Evolutionary conservation across 1,140 invertebrate genomes (phyloP).

Genomic region (Oryctes rhinoceros): DNA sequence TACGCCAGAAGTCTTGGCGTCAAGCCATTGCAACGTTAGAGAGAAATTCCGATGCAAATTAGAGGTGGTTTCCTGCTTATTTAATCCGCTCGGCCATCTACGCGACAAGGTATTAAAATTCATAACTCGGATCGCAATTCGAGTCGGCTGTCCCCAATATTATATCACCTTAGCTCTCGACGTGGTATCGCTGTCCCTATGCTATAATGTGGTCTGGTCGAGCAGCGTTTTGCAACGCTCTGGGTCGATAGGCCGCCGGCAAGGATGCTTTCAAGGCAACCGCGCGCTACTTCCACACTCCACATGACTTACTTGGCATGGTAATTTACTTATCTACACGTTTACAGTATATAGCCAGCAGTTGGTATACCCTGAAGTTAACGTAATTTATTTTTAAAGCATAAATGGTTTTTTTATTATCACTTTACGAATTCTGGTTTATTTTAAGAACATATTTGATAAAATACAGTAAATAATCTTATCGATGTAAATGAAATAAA

Average conservation of each 20-base stretch:
- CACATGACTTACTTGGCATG: constrained; percentile 1
- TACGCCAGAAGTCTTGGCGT: too few species aligned
- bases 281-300: neutral
- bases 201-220: constrained; percentile 5
- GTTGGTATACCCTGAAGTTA: neutral
- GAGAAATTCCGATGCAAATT: neutral
- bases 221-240: neutral
- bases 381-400: neutral
- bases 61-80: neutral
- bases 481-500: too few species aligned
- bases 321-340: neutral
- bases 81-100: neutral
- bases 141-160: neutral
- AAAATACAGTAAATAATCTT: neutral
- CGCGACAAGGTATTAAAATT: constrained; percentile 9
- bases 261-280: constrained; percentile 33
- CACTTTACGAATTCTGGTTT: neutral
- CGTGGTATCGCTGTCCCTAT: neutral
- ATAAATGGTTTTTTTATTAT: neutral
- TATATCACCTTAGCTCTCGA: neutral
- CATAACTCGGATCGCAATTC: neutral
- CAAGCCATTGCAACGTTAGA: too few species aligned
- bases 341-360: neutral
- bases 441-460: neutral
- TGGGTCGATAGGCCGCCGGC: constrained; percentile 29